Percentiles rank a stretch among this genome's conserved stretches.
These are phyloP conservation scores for Cryptocephalus primarius DNA, from an alignment of 2,888 invertebrate genomes.

Conservation along the genomic window DNA sequence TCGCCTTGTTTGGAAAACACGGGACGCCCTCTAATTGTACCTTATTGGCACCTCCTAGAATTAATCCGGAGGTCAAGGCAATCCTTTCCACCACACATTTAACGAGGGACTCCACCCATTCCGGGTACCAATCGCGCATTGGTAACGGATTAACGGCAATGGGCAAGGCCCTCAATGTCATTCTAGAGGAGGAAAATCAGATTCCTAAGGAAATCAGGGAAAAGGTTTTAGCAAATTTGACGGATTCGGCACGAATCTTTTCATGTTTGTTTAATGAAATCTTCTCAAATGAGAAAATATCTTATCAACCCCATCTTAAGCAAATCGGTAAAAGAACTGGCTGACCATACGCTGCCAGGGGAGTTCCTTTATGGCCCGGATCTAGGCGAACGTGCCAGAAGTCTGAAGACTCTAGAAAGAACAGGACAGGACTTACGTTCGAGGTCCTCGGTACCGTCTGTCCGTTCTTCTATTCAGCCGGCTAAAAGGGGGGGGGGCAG, in stretches of 20 bases:
- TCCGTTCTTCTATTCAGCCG: not conserved
- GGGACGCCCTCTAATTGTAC: not conserved
- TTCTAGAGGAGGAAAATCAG: slow-evolving; percentile 2
- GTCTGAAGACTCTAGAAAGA: slow-evolving; percentile 4
- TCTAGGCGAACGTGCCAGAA: slow-evolving; percentile 3
- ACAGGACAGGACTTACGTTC: slow-evolving; percentile 2
- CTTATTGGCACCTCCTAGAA: not conserved
- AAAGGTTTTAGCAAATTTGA: slow-evolving; percentile 2
- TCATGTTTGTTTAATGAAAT: slow-evolving; percentile 4
- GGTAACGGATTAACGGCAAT: slow-evolving; percentile 4
- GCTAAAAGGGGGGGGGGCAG: slow-evolving; percentile 1
- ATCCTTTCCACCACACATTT: not conserved
- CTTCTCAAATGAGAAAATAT: slow-evolving; percentile 1
- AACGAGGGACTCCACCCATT: slow-evolving; percentile 3
- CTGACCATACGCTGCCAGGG: slow-evolving; percentile 1
- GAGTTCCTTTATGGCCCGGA: slow-evolving; percentile 7
- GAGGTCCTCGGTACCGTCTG: not conserved
- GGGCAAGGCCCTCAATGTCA: slow-evolving; percentile 2
- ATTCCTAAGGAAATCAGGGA: slow-evolving; percentile 1
- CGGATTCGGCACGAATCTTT: slow-evolving; percentile 4
- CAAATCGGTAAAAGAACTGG: slow-evolving; percentile 4
- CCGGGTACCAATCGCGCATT: slow-evolving; percentile 3
- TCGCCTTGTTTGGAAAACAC: not conserved
- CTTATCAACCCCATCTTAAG: slow-evolving; percentile 1
- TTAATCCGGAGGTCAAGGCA: slow-evolving; percentile 1